These are phyloP conservation scores for Chymomyza caudatula DNA, from an alignment of 2,888 invertebrate species.

Conservation along the genomic window DNA sequence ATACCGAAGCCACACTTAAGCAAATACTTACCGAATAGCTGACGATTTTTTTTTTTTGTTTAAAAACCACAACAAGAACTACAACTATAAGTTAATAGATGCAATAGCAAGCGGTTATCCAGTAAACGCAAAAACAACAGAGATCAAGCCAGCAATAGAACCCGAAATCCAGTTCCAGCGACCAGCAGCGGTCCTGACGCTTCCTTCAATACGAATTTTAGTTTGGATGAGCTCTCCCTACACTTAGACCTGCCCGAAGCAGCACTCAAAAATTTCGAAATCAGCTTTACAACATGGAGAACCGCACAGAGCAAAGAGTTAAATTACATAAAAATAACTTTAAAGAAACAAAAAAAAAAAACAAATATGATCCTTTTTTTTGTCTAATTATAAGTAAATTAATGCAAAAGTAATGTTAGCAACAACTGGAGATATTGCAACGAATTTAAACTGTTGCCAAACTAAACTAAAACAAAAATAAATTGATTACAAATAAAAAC, in stretches of 20 bases:
- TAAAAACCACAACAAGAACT: conserved; percentile 24
- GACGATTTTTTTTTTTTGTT: conserved; percentile 30
- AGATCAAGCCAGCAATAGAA: neutral
- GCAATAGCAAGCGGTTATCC: conserved; percentile 34
- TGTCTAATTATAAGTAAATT: conserved; percentile 63
- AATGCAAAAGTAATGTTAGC: conserved; percentile 59
- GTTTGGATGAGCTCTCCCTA: neutral
- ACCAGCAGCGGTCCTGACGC: conserved; percentile 46
- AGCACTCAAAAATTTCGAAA: neutral
- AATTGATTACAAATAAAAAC: conserved; percentile 25
- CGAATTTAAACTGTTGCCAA: conserved; percentile 71
- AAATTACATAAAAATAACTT: neutral
- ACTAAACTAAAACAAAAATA: conserved; percentile 56
- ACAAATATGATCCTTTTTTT: conserved; percentile 47
- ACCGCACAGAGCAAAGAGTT: conserved; percentile 5
- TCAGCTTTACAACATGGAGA: neutral
- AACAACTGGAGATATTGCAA: conserved; percentile 70
- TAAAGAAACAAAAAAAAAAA: conserved; percentile 8
- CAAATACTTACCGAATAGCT: conserved; percentile 2
- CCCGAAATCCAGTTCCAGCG: conserved; percentile 3
- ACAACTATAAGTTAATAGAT: conserved; percentile 13
- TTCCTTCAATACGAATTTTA: conserved; percentile 47
- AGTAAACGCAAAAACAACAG: too few relatives aligned
- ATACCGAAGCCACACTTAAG: conserved; percentile 39
- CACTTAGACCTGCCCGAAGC: neutral